These are phyloP conservation scores for Bombyx mandarina DNA, from an alignment of 1,140 invertebrate genomes.

Conservation along the genomic window DNA sequence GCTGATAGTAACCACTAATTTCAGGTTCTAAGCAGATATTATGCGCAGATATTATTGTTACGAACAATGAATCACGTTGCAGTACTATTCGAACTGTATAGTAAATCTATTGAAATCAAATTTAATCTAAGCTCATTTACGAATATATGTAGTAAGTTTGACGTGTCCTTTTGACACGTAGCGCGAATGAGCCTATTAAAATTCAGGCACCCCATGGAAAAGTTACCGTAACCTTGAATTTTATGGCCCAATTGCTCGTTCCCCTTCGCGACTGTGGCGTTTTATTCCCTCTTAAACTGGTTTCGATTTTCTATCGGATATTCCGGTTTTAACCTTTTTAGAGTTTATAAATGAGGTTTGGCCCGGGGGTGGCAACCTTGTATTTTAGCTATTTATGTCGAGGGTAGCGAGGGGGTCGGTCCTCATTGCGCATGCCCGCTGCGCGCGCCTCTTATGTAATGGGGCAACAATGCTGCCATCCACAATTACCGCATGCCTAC, in stretches of 20 bases:
- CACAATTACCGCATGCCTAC: slow-evolving; percentile 8
- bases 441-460: slow-evolving; percentile 53
- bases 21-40: slow-evolving; percentile 54
- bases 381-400: slow-evolving; percentile 68
- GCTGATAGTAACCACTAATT: slow-evolving; percentile 64
- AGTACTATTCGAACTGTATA: too few relatives aligned
- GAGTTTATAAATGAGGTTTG: slow-evolving; percentile 65
- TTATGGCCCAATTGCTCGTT: background rate
- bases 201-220: too few relatives aligned
- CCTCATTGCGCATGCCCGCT: slow-evolving; percentile 50
- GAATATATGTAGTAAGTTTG: too few relatives aligned
- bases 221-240: too few relatives aligned
- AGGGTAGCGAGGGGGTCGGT: slow-evolving; percentile 43
- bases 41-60: too few relatives aligned
- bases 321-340: slow-evolving; percentile 65
- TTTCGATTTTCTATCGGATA: slow-evolving; percentile 58
- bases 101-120: too few relatives aligned
- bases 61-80: too few relatives aligned
- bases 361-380: slow-evolving; percentile 64
- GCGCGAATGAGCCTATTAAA: too few relatives aligned
- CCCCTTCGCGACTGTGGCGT: slow-evolving; percentile 17
- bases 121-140: too few relatives aligned
- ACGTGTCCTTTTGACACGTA: too few relatives aligned
- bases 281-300: slow-evolving; percentile 34
- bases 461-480: slow-evolving; percentile 26